These are phyloP conservation scores for Pinctada fucata DNA, from an alignment of 2,888 invertebrate genomes.

Conservation along the genomic window DNA sequence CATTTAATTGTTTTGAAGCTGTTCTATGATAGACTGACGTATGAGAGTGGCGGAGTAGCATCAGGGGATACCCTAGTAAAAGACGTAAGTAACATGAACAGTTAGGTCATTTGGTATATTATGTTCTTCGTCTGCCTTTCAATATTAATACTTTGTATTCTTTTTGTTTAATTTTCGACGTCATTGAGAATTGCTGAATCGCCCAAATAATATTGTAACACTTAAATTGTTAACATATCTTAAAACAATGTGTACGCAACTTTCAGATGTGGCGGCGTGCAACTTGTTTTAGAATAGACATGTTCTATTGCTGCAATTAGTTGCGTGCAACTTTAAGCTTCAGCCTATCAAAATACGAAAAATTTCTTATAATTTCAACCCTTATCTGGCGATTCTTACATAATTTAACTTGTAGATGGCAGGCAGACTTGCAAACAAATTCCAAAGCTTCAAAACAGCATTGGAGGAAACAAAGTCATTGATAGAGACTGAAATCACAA, in stretches of 20 bases:
- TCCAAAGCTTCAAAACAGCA: conserved; percentile 7
- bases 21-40: background rate
- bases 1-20: background rate
- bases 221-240: too few species aligned
- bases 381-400: background rate
- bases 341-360: too few species aligned
- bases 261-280: too few species aligned
- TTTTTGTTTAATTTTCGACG: background rate
- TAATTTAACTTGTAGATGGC: conserved; percentile 12
- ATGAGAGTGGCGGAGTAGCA: background rate
- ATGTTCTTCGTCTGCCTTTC: background rate
- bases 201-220: too few species aligned
- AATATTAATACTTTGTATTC: background rate
- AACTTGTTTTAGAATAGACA: too few species aligned
- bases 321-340: too few species aligned
- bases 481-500: background rate
- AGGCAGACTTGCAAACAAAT: background rate
- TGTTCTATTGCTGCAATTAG: too few species aligned
- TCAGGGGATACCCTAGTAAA: background rate
- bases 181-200: too few species aligned
- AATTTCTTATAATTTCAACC: background rate
- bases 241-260: too few species aligned
- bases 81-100: background rate
- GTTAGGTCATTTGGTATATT: too few species aligned
- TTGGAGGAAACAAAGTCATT: conserved; percentile 1